Evolutionary conservation across 2,113 vertebrate genomes (phyloP).

Genomic region (Istiophorus platypterus): DNA sequence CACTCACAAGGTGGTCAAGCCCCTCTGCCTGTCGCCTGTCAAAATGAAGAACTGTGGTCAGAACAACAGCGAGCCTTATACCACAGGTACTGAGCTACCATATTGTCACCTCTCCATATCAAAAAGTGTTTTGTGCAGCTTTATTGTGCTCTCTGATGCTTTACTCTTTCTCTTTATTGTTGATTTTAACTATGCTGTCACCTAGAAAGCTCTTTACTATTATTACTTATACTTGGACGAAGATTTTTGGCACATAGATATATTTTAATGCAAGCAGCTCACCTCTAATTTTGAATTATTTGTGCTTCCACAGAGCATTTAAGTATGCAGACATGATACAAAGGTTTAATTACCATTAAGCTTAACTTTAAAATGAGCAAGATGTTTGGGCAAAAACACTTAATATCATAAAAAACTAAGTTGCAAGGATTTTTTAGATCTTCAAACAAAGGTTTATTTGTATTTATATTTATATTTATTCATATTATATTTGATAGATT

Average conservation of each 20-base stretch:
- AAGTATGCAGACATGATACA: background rate
- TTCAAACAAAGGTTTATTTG: too few relatives aligned
- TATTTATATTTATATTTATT: too few relatives aligned
- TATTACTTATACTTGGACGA: background rate
- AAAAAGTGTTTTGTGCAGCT: background rate
- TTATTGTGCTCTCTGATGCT: background rate
- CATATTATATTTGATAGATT: too few relatives aligned
- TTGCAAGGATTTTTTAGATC: too few relatives aligned
- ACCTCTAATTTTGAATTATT: background rate
- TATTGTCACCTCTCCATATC: background rate
- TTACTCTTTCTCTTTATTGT: background rate
- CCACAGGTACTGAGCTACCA: constrained; percentile 72
- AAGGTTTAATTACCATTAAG: background rate
- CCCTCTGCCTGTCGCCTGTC: constrained; percentile 87
- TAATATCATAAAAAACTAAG: background rate
- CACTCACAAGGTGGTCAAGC: constrained; percentile 89
- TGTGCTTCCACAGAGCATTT: background rate
- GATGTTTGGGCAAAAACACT: background rate
- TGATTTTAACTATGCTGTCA: background rate
- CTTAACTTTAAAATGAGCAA: background rate
- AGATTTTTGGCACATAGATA: background rate
- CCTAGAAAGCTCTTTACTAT: background rate
- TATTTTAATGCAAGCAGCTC: background rate
- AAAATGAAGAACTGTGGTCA: constrained; percentile 88
- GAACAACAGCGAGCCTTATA: constrained; percentile 83